Base-by-base conservation (phyloP, 53 echinoderm and acorn worm species). In the Echinometra lucunter region DNA sequence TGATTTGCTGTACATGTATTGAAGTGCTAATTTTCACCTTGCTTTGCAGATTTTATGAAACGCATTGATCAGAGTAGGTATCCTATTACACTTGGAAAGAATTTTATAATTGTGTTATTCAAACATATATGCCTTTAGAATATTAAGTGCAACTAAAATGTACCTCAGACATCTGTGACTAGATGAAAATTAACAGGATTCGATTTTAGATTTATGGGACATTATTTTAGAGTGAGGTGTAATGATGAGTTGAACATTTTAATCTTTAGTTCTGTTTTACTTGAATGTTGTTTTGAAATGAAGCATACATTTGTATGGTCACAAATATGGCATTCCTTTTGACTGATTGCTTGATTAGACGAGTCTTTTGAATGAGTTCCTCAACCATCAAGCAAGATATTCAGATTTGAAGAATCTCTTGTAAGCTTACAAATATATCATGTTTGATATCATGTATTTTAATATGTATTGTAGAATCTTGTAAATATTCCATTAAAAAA, bases 401-500 rank as follows among this genome's bases (percentile, higher is more conserved):
- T 44, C 44, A 49, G 49, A 47, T 47, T 45, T 47, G 28, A 85
- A 28, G 44, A 80, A 80, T 40, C 23, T 80, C 38, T 27, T 40
- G 28, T 0, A 40, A 83, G 8, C 42, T 80, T 42, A 37, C 44
- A 40, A 21, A 38, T 81, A 53, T 45, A 85, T 0, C 13, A 49
- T 47, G 47, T 7, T 2, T 30, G n/a, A 49, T 49, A 85, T 49
- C 85, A 85, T 85, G 85, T 47, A 85, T 85, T 85, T 85, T 23
- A 85, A 78, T 38, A 40, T 78, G 78, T 85, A 30, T 49, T 89
- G 89, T 89, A 89, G 37, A 89, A 42, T 85, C 28, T 49, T 89
- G 89, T 89, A 89, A 58, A 89, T 89, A 60, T 58, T 25, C 13
- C 21, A 38, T 6, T 78, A 37, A 37, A 58, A 0, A 15, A 37